Evolutionary conservation across 2,113 vertebrate genomes (phyloP).

Genomic region (Osmerus eperlanus): DNA sequence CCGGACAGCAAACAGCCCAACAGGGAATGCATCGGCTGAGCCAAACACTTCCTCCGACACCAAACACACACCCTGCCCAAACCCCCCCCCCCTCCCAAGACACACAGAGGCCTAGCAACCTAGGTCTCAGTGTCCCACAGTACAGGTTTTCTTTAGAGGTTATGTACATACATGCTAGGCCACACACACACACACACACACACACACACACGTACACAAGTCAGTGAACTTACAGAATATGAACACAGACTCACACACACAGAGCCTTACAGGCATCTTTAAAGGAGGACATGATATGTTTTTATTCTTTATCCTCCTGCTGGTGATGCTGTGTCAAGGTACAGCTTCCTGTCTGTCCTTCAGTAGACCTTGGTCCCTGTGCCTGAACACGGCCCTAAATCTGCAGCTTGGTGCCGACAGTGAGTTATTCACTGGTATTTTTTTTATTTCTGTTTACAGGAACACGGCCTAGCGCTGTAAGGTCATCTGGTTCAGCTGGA

Average conservation of each 20-base stretch:
- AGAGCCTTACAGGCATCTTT: not conserved
- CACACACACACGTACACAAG: not conserved
- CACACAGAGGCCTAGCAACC: not conserved
- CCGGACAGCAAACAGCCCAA: constrained; percentile 60
- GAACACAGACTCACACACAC: not conserved
- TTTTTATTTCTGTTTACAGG: constrained; percentile 26
- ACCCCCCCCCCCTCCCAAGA: constrained; percentile 15
- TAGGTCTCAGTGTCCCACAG: not conserved
- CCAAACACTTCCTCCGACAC: constrained; percentile 62
- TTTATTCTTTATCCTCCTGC: not conserved
- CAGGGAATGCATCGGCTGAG: constrained; percentile 43
- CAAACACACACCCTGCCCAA: constrained; percentile 36
- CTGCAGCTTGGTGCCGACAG: constrained; percentile 21
- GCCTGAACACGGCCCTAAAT: constrained; percentile 24
- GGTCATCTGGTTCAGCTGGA: not conserved
- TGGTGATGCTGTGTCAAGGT: constrained; percentile 14
- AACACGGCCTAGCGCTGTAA: constrained; percentile 6
- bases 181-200: not conserved
- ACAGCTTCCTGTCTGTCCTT: constrained; percentile 38
- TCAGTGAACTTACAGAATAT: not conserved
- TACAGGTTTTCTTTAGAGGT: constrained; percentile 8
- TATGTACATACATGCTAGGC: not conserved
- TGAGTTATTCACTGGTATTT: constrained; percentile 31
- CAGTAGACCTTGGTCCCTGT: not conserved
- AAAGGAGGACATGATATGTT: not conserved